Base-by-base conservation (phyloP, 2,888 invertebrate species). In the Melinopterus prodromus region DNA sequence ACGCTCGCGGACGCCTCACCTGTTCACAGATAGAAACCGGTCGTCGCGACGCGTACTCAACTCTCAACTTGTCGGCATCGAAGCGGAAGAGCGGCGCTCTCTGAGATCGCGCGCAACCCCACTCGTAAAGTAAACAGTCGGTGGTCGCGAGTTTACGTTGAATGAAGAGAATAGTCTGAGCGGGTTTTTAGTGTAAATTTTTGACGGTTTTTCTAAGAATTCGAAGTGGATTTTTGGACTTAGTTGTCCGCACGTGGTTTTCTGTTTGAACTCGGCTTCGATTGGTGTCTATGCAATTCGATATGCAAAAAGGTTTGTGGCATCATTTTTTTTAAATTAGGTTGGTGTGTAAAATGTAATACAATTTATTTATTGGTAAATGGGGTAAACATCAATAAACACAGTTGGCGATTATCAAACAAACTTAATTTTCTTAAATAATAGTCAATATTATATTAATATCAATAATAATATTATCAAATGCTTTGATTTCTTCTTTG, bases 1-100 rank as follows among this genome's bases (percentile, higher is more conserved):
- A 81, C 84, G 83, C 80, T 81, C 79, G 80, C 76, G 79, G 79
- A 70, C 81, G 81, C 78, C 78, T 80, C 79, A 82, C 82, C 78
- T 80, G 78, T 70, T 81, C 79, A 78, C 79, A 82, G 81, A 81
- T 80, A 79, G 80, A 72, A 69, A 75, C 12, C 53, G 70, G 79
- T 79, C 80, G 78, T 81, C 26, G 16, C 53, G 77, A 38, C 75
- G 79, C 78, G 83, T 82, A 81, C 79, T 82, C 26, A 69, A 36
- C 53, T 38, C 79, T 82, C 71, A 36, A 77, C 71, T 74, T 7
- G 53, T 53, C 53, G 53, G 26, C 26, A 26, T 26, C 26, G 3
- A 26, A 26, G 26, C 26, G 26, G 26, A 26, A 26, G 26, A 53
- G 53, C 53, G 53, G 1, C 53, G 12, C 53, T 53, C 53, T 1